Percentiles rank a stretch among this genome's conserved stretches.
Evolutionary conservation across 2,113 vertebrate species (phyloP).

Genomic region (Gobiocypris rarus): DNA sequence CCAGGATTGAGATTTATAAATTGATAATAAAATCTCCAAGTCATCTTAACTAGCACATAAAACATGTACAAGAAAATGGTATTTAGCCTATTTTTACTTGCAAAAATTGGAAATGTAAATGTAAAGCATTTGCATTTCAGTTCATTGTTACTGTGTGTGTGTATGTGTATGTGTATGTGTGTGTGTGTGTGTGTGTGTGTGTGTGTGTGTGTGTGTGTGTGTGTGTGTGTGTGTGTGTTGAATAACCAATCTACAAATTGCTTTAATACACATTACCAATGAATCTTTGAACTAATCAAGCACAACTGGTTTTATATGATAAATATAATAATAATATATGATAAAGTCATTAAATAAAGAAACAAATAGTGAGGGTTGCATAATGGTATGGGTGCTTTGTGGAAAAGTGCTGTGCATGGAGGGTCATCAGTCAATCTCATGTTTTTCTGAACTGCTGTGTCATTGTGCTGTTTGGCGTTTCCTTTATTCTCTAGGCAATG

Average conservation of each 20-base stretch:
- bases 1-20: not conserved
- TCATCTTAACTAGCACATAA: not conserved
- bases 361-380: not conserved
- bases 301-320: not conserved
- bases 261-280: not conserved
- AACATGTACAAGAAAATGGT: not conserved
- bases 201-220: too few relatives aligned
- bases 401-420: not conserved
- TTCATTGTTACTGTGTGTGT: not conserved
- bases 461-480: conserved; percentile 65
- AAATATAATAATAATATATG: not conserved
- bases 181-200: too few relatives aligned
- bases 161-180: too few relatives aligned
- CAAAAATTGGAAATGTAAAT: not conserved
- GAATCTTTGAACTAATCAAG: too few relatives aligned
- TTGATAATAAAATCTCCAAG: not conserved
- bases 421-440: not conserved
- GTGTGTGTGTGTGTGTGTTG: not conserved
- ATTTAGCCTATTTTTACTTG: not conserved
- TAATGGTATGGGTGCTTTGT: not conserved
- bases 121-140: not conserved
- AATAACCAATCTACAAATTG: not conserved
- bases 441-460: conserved; percentile 59
- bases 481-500: conserved; percentile 46
- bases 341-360: not conserved